Base-by-base conservation (phyloP, 2,888 invertebrate species). In the Anoncus sp. region DNA sequence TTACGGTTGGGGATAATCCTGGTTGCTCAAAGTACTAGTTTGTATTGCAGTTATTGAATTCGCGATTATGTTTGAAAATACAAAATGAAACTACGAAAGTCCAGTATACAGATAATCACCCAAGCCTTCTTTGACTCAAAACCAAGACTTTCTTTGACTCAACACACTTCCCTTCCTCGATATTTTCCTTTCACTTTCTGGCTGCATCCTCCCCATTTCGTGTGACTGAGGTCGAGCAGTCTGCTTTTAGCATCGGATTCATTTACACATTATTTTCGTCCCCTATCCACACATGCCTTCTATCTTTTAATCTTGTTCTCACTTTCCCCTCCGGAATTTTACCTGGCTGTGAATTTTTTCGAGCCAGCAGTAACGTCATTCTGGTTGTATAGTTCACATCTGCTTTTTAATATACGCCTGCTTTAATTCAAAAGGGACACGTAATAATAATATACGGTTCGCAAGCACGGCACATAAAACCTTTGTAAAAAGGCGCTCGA, bases 381-480 rank as follows among this genome's bases (percentile, higher is more conserved):
- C 53, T 40, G 12, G 51, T 27, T 65, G 22, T 27, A 27, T 24
- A 20, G 35, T 16, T 49, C 38, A 38, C 57, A 49, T 49, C 62
- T 59, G 73, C 69, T 62, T 51, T 47, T 62, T 77, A 79, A 73
- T 63, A 66, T 69, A 73, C 65, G 79, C 60, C 62, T 66, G 77
- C 67, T 69, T 75, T 75, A 71, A 80, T 80, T 75, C 71, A 62
- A 77, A 80, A 80, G 71, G 47, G 62, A 77, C 71, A 67, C 73
- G 75, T 66, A 57, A 77, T 79, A 79, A 79, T 79, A 77, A 67
- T 77, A 66, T 66, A 72, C 66, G 66, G 31, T 49, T 55, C 47
- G 73, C 62, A 62, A 51, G 53, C 53, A 35, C 59, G 55, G 40
- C 62, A 51, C 45, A 66, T 67, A 67, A 62, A 60, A 67, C 62